Evolutionary conservation across 2,888 invertebrate genomes (phyloP), one percentile per base, ranked within the genome.

Genomic region (Latrodectus hesperus): DNA sequence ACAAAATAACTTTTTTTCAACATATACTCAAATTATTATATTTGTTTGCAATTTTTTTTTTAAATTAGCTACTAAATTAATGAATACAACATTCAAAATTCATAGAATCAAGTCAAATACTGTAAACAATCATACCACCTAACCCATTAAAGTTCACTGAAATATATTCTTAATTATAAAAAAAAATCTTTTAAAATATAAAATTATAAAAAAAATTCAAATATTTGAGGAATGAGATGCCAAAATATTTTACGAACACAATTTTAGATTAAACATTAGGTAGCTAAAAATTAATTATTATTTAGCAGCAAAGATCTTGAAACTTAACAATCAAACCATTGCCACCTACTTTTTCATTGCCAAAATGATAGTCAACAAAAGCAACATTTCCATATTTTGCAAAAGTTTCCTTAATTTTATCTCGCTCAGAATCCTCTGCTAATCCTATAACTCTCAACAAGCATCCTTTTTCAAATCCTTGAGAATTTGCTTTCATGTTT

Each of bases 351-450:
- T 92, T 90, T 55, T 89, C 87, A 26, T 91, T 90, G 12, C 91
- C 92, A 80, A 89, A 91, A 60, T 90, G 89, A 80, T 90, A 91
- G 74, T 92, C 92, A 12, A 92, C 91, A 91, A 91, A 92, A 11
- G 91, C 91, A 9, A 92, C 91, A 53, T 90, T 88, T 22, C 84
- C 88, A 75, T 72, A 93, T 92, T 94, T 91, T n/a, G 92, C 92
- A 8, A 97, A 93, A 68, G 95, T 94, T 83, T 94, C 94, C 91
- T 95, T 96, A 51, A 98, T 94, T 90, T 95, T 94, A 91, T 97
- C 96, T 55, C 96, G 93, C 1, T 94, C 93, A 91, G 94, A 93
- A 65, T 94, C 94, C 16, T 94, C 94, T 3, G 94, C 93, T 26
- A 94, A 93, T 14, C 95, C 95, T 55, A 93, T 94, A 90, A 97